Percentiles rank a stretch among this genome's conserved stretches.
Evolutionary conservation across 2,888 invertebrate genomes (phyloP).

Genomic region (Quadroppia sp.): DNA sequence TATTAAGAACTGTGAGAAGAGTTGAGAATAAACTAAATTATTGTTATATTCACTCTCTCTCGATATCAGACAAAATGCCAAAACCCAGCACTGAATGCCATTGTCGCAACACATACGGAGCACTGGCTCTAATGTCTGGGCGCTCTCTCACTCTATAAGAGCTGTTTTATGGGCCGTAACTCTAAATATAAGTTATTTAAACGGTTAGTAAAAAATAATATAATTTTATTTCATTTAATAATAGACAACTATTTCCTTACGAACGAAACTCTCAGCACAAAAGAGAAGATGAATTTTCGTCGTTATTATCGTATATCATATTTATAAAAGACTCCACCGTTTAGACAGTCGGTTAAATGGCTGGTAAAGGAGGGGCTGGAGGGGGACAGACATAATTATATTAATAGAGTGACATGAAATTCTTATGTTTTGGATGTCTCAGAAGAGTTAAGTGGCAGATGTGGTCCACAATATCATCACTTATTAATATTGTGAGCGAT

Average conservation of each 20-base stretch:
- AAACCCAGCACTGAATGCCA: too few species aligned
- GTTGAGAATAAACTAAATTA: constrained; percentile 3
- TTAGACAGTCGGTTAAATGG: neutral
- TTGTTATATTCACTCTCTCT: neutral
- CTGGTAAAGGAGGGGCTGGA: neutral
- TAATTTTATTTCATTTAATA: constrained; percentile 29
- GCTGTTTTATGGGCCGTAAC: constrained; percentile 25
- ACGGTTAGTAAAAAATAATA: constrained; percentile 15
- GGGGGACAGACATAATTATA: neutral
- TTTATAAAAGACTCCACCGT: neutral
- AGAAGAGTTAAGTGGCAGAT: neutral
- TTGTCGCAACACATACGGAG: neutral
- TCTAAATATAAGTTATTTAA: neutral
- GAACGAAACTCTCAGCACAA: neutral
- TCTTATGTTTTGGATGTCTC: neutral
- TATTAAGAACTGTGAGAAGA: neutral
- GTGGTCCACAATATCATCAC: constrained; percentile 15
- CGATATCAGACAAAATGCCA: constrained; percentile 2
- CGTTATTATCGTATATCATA: constrained; percentile 13
- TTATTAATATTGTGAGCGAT: constrained; percentile 17
- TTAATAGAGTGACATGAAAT: constrained; percentile 9
- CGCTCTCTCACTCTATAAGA: neutral
- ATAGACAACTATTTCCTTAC: constrained; percentile 23
- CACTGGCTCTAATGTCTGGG: too few species aligned
- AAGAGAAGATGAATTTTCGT: constrained; percentile 3